phyloP scores from a whole-genome alignment of 2,888 invertebrate species.

The Epinotia bilunana region DNA sequence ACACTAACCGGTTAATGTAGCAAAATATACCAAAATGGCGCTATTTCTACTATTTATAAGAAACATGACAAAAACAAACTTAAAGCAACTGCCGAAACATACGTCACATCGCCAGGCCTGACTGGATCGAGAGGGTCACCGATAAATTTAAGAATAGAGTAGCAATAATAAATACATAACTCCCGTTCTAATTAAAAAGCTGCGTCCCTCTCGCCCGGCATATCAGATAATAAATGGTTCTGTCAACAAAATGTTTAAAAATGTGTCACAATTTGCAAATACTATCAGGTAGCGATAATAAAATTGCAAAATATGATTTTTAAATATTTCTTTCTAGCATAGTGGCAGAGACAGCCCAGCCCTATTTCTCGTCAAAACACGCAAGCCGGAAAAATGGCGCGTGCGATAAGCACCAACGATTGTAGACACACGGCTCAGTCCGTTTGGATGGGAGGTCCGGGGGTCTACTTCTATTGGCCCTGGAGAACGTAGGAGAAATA shows the following conservation, averaged over 20 bases:
- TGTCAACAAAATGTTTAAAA: not conserved
- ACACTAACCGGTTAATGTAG: conserved; percentile 55
- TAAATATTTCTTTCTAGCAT: not conserved
- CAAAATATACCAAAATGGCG: conserved; percentile 19
- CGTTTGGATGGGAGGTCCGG: too few relatives aligned
- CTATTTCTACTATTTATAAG: not conserved
- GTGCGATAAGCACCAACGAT: too few relatives aligned
- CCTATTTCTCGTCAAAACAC: too few relatives aligned
- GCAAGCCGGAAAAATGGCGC: too few relatives aligned
- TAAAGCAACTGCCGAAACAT: conserved; percentile 3
- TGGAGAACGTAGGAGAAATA: too few relatives aligned
- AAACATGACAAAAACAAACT: not conserved
- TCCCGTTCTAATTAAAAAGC: not conserved
- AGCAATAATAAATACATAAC: not conserved
- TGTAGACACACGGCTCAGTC: too few relatives aligned
- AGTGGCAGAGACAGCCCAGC: too few relatives aligned
- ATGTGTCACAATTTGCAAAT: not conserved
- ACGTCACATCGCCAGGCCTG: not conserved
- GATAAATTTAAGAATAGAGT: not conserved
- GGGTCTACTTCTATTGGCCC: too few relatives aligned
- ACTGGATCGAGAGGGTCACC: not conserved
- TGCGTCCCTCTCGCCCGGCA: not conserved
- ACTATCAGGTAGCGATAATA: not conserved
- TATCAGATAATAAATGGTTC: not conserved
- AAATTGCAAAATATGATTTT: not conserved